Conservation (phyloP, 30 jellyfish, hydroid and myxozoan genomes). For the Aurelia aurita region DNA sequence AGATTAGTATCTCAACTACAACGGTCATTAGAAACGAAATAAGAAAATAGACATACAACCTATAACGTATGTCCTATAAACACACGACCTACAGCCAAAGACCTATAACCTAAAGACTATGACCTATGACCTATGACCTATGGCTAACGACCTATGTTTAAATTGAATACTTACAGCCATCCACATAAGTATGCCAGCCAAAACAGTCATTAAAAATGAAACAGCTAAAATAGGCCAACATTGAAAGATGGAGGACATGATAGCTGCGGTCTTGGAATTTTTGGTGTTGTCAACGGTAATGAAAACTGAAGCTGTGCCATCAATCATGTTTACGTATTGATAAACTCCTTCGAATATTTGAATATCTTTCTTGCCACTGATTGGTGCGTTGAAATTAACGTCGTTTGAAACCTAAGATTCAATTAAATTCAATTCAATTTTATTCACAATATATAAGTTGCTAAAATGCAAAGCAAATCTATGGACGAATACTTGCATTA, state of each 20-base stretch:
- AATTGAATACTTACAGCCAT: slow-evolving; percentile 26
- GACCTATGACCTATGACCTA: too few relatives aligned
- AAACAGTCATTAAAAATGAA: slow-evolving; percentile 26
- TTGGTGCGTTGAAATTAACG: slow-evolving; percentile 60
- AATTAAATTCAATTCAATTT: background rate
- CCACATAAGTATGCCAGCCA: slow-evolving; percentile 72
- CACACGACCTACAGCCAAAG: too few relatives aligned
- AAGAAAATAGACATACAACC: background rate
- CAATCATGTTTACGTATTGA: slow-evolving; percentile 51
- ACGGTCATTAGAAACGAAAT: background rate
- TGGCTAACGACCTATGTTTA: too few relatives aligned
- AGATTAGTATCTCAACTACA: background rate
- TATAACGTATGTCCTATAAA: too few relatives aligned
- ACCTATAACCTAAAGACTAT: too few relatives aligned
- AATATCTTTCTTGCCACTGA: slow-evolving; percentile 50
- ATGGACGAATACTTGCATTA: too few relatives aligned
- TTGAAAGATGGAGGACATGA: background rate
- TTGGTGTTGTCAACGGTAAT: slow-evolving; percentile 47
- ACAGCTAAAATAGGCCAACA: slow-evolving; percentile 69
- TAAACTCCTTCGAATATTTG: slow-evolving; percentile 17
- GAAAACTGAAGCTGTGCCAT: slow-evolving; percentile 49
- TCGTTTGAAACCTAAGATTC: slow-evolving; percentile 30
- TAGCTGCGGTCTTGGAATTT: slow-evolving; percentile 23
- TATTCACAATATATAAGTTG: too few relatives aligned
- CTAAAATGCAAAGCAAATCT: too few relatives aligned